Base-by-base conservation (phyloP, 2,888 invertebrate species). In the Netelia melanura region DNA sequence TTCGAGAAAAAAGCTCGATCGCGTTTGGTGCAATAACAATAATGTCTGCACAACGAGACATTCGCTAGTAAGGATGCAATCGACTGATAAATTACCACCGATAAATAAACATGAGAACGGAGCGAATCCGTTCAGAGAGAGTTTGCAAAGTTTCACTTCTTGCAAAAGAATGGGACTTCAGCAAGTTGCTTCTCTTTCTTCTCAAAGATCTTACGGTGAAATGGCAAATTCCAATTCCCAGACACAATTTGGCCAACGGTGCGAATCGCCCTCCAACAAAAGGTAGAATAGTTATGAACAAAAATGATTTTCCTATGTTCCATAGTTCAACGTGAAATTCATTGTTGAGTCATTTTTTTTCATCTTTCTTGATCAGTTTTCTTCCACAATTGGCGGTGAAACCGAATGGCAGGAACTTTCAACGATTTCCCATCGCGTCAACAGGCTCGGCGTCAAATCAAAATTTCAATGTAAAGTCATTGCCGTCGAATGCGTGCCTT, bases 381-480 rank as follows among this genome's bases (percentile, higher is more conserved):
- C 81, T 89, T 54, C 88, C 89, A 30, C 85, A 88, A 58, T 86
- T 88, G 71, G 76, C 83, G 1, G 56, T 82, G 61, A 83, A 76
- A 80, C 84, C 84, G 25, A 77, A 75, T 2, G 80, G 78, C n/a
- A 54, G 72, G 56, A 68, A 65, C 61, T 75, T 76, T 44, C 81
- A 84, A 25, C 65, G 85, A 58, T 83, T 83, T 65, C 75, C 83
- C 38, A 78, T 84, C 14, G 75, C 77, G 1, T 54, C 79, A 21
- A 77, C 78, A 9, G 80, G 67, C 56, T 79, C 83, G 23, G 75
- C 52, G 14, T 72, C 86, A 21, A 86, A 83, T 77, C 75, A 86
- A 81, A 83, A 83, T 86, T 81, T 48, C 43, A 78, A 65, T 21
- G 72, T 61, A 9, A 79, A 78, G 44, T 67, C 84, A 2, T 83